A percentile compares a stretch with the other conserved stretches of the same genome.
Evolutionary conservation across 2,797 vertebrate species (phyloP).

Genomic region (Myotis daubentonii): DNA sequence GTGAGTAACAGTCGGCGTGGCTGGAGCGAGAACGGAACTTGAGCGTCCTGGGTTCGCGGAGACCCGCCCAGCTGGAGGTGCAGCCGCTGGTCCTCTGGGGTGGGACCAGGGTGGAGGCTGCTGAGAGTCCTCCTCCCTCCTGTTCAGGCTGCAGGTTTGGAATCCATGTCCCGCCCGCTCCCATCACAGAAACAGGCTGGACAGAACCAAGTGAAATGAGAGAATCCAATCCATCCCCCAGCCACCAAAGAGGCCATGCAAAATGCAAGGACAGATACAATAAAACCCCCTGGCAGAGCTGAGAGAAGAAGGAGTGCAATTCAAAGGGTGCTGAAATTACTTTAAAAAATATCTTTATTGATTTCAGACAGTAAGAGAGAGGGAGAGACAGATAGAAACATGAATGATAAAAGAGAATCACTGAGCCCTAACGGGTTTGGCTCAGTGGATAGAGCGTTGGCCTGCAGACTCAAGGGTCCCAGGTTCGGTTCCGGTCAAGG

Average conservation of each 20-base stretch:
- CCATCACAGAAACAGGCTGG: constrained; percentile 30
- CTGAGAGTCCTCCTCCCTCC: background rate
- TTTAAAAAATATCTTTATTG: constrained; percentile 25
- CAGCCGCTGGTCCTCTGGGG: no score
- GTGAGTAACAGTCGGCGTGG: background rate
- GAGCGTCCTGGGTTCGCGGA: no score
- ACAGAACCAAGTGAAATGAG: constrained; percentile 64
- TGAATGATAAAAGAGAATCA: no score
- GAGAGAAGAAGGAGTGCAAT: constrained; percentile 36
- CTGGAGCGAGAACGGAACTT: rapidly evolving
- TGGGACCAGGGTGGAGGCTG: background rate
- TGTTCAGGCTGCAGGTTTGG: background rate
- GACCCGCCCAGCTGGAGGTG: background rate
- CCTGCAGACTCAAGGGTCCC: no score
- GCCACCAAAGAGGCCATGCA: constrained; percentile 64
- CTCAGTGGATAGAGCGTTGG: no score
- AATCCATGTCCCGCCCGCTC: constrained; percentile 3
- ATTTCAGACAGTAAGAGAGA: no score
- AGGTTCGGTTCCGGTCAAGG: no score
- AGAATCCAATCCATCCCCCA: constrained; percentile 3
- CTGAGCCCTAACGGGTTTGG: no score
- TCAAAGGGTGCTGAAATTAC: constrained; percentile 64
- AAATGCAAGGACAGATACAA: constrained; percentile 70
- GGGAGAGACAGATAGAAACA: no score
- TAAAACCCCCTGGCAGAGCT: constrained; percentile 53